Evolutionary conservation across 2,113 vertebrate species (phyloP).

Genomic region (Anser cygnoides): DNA sequence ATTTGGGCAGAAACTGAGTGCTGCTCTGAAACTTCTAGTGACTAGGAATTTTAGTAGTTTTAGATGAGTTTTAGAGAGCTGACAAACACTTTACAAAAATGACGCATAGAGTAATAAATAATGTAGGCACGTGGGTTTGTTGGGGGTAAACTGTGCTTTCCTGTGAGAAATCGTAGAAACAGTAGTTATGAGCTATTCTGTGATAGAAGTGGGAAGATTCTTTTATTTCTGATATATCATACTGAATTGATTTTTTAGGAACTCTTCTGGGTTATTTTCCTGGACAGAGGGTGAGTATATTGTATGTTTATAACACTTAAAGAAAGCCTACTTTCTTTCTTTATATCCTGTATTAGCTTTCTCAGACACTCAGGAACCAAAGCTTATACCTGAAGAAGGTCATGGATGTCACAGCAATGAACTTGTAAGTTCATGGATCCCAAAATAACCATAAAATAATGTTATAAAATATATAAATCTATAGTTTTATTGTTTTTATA

Average conservation of each 20-base stretch:
- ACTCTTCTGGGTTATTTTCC: not conserved
- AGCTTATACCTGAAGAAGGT: not conserved
- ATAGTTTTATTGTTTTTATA: not conserved
- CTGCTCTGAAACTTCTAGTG: not conserved
- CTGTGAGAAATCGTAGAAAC: not conserved
- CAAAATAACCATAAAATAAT: not conserved
- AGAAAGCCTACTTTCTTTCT: not conserved
- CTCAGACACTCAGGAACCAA: not conserved
- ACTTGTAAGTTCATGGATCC: not conserved
- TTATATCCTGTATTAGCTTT: not conserved
- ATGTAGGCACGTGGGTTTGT: accelerated
- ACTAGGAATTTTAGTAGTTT: not conserved
- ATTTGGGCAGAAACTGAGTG: not conserved
- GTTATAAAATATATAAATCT: not conserved
- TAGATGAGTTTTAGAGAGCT: not conserved
- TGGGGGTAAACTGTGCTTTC: not conserved
- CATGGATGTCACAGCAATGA: not conserved
- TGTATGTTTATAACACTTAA: not conserved
- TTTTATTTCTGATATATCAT: not conserved
- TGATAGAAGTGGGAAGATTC: accelerated
- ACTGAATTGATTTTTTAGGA: not conserved
- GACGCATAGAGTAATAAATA: not conserved
- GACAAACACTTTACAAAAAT: not conserved
- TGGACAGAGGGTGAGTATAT: not conserved
- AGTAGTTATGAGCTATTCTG: not conserved